Evolutionary conservation across 2,113 vertebrate species (phyloP).

Genomic region (Thamnaconus septentrionalis): DNA sequence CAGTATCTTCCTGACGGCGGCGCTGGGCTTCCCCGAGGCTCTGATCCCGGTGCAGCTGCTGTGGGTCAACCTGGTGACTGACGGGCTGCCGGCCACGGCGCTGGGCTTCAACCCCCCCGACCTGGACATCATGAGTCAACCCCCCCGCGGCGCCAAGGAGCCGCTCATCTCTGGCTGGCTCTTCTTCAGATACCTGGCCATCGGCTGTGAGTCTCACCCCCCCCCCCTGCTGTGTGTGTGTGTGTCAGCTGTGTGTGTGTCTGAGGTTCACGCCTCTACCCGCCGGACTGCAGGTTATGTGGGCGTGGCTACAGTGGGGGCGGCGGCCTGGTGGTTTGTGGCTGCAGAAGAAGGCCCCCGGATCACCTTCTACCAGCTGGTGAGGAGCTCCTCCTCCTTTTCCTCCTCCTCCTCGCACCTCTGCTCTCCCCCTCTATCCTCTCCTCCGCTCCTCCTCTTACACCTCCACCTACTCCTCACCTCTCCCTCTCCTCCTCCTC

Average conservation of each 20-base stretch:
- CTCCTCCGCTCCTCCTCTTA: neutral
- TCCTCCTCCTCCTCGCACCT: too few relatives aligned
- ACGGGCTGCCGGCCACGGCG: constrained; percentile 89
- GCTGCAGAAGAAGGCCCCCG: constrained; percentile 95
- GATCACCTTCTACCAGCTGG: constrained; percentile 92
- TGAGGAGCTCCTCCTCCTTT: neutral
- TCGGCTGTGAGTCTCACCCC: constrained; percentile 87
- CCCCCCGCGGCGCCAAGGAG: constrained; percentile 94
- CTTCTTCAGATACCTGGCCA: constrained; percentile 58
- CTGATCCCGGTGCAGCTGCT: constrained; percentile 84
- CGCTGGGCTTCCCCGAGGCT: constrained; percentile 96
- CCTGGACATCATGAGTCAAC: constrained; percentile 96
- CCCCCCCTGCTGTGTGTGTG: too few relatives aligned
- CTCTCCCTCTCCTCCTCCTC: neutral
- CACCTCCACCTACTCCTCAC: too few relatives aligned
- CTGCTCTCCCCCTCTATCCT: neutral
- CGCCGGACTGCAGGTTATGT: constrained; percentile 83
- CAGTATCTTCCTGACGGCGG: constrained; percentile 97
- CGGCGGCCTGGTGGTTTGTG: constrained; percentile 98
- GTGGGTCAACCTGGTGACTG: too few relatives aligned
- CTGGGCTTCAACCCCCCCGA: constrained; percentile 97
- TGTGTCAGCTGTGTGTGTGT: neutral
- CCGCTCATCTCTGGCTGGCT: constrained; percentile 51
- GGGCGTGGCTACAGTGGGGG: constrained; percentile 94
- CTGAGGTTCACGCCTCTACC: neutral